Percentiles rank a stretch among this genome's conserved stretches.
These are phyloP conservation scores for Aegotheles bennettii DNA, from an alignment of 2,113 vertebrate genomes.

Conservation along the genomic window DNA sequence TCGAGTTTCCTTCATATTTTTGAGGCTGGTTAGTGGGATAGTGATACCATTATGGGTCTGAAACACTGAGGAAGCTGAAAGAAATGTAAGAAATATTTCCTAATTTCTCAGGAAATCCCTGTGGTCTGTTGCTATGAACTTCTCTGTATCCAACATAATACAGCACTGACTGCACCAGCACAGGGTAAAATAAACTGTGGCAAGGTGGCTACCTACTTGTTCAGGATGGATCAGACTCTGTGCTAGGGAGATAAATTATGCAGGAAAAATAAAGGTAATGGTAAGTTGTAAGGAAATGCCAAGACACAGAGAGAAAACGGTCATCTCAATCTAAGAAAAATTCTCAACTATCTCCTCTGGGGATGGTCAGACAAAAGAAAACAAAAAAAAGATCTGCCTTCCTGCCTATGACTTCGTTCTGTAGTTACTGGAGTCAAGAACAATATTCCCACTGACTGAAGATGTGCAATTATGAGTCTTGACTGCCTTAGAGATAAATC, in stretches of 20 bases:
- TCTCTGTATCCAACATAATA: neutral
- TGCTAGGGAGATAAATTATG: neutral
- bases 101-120: constrained; percentile 16
- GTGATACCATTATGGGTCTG: neutral
- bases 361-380: neutral
- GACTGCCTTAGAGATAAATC: neutral
- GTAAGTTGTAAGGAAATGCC: neutral
- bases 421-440: constrained; percentile 1
- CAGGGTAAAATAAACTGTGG: neutral
- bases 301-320: neutral
- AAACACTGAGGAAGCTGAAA: neutral
- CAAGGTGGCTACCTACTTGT: neutral
- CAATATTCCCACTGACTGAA: neutral
- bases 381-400: neutral
- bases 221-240: neutral
- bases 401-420: neutral
- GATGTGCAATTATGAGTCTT: neutral
- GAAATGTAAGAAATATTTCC: constrained; percentile 12
- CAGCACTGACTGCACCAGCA: neutral
- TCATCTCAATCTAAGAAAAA: neutral
- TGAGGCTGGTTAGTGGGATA: neutral
- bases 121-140: neutral
- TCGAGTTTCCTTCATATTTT: neutral
- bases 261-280: neutral
- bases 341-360: neutral